phyloP scores from a whole-genome alignment of 2,797 vertebrate genomes.

The Bucorvus abyssinicus region DNA sequence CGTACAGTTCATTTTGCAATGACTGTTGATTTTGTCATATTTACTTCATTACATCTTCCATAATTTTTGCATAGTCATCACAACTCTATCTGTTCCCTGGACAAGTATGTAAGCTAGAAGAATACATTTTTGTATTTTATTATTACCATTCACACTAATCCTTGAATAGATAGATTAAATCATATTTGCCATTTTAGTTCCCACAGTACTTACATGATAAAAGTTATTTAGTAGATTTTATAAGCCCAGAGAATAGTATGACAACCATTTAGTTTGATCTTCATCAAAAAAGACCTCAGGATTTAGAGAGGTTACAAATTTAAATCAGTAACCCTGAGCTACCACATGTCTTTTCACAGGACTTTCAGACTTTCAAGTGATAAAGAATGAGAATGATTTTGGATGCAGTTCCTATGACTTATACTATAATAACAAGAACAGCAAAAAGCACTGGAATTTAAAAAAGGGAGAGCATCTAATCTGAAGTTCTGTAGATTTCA shows the following conservation, averaged over 20 bases:
- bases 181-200: neutral
- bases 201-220: neutral
- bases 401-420: neutral
- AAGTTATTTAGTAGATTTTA: neutral
- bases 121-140: neutral
- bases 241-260: neutral
- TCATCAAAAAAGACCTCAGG: neutral
- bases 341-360: neutral
- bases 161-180: neutral
- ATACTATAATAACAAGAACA: neutral
- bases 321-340: neutral
- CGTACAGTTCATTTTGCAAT: neutral
- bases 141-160: neutral
- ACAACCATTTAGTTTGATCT: neutral
- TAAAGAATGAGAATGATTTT: neutral
- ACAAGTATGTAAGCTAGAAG: neutral
- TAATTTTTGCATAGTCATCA: neutral
- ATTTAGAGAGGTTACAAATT: neutral
- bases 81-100: neutral
- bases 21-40: neutral
- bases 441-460: neutral
- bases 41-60: neutral
- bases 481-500: neutral
- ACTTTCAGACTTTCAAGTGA: neutral
- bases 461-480: neutral